Conservation (phyloP, 2,888 invertebrate species). For the Morinoia aosen region DNA sequence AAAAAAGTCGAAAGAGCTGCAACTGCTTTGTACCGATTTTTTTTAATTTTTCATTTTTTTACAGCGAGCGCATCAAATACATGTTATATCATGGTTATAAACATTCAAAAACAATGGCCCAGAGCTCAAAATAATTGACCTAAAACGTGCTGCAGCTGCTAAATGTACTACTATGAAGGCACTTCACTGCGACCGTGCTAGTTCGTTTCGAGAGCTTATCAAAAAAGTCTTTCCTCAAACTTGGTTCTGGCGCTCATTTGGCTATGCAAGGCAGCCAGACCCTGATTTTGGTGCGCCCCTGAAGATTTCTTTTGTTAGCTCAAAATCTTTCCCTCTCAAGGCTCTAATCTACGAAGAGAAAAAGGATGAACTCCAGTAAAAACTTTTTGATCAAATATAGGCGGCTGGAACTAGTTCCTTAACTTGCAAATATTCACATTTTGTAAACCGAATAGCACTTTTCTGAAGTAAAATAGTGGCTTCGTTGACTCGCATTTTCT, state of each 20-base stretch:
- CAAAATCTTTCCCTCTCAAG: background rate
- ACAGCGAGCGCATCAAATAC: too few relatives aligned
- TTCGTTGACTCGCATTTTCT: background rate
- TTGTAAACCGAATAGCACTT: background rate
- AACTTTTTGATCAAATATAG: conserved; percentile 17
- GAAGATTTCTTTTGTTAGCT: background rate
- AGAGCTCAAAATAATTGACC: background rate
- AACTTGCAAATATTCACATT: background rate
- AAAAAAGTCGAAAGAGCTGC: background rate
- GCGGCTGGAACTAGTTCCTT: background rate
- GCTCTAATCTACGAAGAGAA: background rate
- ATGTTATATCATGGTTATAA: too few relatives aligned
- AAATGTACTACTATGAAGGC: background rate
- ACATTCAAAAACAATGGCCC: background rate
- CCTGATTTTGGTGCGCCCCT: background rate
- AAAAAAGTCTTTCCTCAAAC: background rate
- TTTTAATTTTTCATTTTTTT: too few relatives aligned
- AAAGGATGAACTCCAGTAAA: background rate
- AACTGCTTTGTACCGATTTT: background rate
- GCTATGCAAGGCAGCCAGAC: background rate
- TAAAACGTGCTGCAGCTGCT: background rate
- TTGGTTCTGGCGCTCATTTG: background rate
- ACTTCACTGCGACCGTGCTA: background rate
- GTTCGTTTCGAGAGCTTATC: background rate
- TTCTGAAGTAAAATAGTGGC: background rate